These are phyloP conservation scores for Poecilia gillii DNA, from an alignment of 2,797 vertebrate genomes.

Conservation along the genomic window DNA sequence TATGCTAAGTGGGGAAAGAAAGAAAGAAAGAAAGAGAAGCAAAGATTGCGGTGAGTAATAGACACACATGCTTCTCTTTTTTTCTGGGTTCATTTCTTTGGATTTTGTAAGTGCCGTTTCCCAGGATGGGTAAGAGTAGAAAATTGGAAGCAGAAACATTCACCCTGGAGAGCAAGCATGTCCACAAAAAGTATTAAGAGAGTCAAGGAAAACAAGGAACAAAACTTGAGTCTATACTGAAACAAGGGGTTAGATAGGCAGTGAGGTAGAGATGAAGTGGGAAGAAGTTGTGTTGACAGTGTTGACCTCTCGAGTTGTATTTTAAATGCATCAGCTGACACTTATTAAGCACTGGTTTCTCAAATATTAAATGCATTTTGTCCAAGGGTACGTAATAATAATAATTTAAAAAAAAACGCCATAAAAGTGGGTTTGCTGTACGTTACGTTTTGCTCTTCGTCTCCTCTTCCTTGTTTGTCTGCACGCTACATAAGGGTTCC, in stretches of 20 bases:
- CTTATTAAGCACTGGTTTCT: background rate
- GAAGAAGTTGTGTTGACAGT: constrained; percentile 10
- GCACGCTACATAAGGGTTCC: constrained; percentile 28
- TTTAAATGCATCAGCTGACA: constrained; percentile 1
- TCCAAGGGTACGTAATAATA: background rate
- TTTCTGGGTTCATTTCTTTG: constrained; percentile 47
- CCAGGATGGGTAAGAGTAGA: constrained; percentile 55
- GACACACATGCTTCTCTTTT: constrained; percentile 6
- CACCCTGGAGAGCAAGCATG: constrained; percentile 54
- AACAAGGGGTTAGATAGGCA: constrained; percentile 11
- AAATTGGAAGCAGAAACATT: constrained; percentile 76
- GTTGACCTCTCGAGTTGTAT: background rate
- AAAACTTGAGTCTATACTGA: constrained; percentile 43
- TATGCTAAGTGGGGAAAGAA: background rate
- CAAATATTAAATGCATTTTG: background rate
- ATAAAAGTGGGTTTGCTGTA: background rate
- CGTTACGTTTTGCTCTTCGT: background rate
- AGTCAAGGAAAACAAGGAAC: constrained; percentile 39
- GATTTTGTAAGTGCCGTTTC: constrained; percentile 52
- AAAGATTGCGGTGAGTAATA: constrained; percentile 16
- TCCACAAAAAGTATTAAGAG: constrained; percentile 52
- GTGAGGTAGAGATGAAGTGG: constrained; percentile 6
- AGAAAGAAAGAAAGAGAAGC: background rate
- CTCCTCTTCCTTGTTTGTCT: constrained; percentile 33
- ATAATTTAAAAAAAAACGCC: background rate